Conservation (phyloP, 2,113 vertebrate genomes). For the Leptodactylus fuscus region DNA sequence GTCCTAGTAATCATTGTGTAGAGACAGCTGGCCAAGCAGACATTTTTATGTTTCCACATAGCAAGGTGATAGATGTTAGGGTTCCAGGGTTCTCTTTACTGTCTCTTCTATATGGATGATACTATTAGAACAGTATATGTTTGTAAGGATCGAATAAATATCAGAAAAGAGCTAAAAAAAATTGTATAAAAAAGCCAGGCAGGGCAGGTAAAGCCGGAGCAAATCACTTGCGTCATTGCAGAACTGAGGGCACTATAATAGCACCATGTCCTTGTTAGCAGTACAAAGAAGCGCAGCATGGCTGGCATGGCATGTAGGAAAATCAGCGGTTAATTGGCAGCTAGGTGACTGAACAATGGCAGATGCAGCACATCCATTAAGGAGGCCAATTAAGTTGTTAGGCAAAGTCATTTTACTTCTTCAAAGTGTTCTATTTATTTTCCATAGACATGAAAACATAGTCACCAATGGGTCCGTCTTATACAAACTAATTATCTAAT, state of each 20-base stretch:
- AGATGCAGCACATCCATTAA: neutral
- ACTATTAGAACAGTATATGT: too few species aligned
- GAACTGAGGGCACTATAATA: neutral
- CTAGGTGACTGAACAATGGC: constrained; percentile 1
- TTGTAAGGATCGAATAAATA: too few species aligned
- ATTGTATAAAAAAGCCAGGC: neutral
- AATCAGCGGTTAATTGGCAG: neutral
- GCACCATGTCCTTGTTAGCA: neutral
- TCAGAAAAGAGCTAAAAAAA: neutral
- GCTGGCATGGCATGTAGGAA: neutral
- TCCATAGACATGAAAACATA: neutral
- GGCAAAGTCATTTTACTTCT: neutral
- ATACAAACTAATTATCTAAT: neutral
- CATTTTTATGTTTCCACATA: neutral
- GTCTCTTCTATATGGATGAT: neutral
- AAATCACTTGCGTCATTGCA: neutral
- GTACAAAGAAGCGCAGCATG: neutral
- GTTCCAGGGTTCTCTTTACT: neutral
- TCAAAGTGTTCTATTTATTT: neutral
- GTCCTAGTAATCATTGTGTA: neutral
- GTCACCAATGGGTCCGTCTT: too few species aligned
- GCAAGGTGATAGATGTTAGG: neutral
- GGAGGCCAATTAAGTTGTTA: neutral
- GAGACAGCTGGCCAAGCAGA: neutral
- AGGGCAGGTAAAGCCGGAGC: neutral